These are phyloP conservation scores for Lepus timidus DNA, from an alignment of 2,113 vertebrate species.

Conservation along the genomic window DNA sequence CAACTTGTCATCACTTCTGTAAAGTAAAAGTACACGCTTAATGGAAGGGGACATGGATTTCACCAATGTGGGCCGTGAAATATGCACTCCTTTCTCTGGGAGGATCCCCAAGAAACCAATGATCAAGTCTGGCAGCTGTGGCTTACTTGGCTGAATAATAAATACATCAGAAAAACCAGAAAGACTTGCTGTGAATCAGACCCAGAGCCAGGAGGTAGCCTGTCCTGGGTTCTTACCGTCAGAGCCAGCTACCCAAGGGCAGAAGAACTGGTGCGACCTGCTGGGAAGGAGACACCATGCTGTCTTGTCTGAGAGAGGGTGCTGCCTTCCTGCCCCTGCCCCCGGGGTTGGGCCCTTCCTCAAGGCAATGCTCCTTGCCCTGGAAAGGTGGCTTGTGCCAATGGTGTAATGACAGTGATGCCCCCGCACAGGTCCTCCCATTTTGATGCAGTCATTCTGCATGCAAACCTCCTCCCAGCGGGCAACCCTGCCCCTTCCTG, in stretches of 20 bases:
- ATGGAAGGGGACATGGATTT: slow-evolving; percentile 44
- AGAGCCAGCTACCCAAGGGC: not conserved
- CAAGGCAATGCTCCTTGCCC: not conserved
- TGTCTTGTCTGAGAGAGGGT: not conserved
- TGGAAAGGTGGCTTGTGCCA: not conserved
- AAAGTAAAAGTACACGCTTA: slow-evolving; percentile 48
- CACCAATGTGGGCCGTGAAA: not conserved
- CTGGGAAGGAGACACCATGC: not conserved
- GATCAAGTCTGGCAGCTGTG: slow-evolving; percentile 51
- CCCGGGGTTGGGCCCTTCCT: not conserved
- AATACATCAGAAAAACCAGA: slow-evolving; percentile 41
- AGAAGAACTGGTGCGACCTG: slow-evolving; percentile 66
- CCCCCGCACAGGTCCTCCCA: not conserved
- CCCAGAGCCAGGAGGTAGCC: slow-evolving; percentile 24
- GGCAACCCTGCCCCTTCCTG: not conserved
- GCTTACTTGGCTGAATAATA: slow-evolving; percentile 58
- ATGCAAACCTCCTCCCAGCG: no score
- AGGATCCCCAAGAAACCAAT: slow-evolving; percentile 53
- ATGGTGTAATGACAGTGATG: not conserved
- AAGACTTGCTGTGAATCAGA: slow-evolving; percentile 62
- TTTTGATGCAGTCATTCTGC: slow-evolving; percentile 3
- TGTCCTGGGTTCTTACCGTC: not conserved
- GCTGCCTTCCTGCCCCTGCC: not conserved
- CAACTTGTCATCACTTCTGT: not conserved
- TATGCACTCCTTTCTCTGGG: slow-evolving; percentile 6